Base-by-base conservation (phyloP, 2,797 vertebrate genomes). In the Salmo trutta region DNA sequence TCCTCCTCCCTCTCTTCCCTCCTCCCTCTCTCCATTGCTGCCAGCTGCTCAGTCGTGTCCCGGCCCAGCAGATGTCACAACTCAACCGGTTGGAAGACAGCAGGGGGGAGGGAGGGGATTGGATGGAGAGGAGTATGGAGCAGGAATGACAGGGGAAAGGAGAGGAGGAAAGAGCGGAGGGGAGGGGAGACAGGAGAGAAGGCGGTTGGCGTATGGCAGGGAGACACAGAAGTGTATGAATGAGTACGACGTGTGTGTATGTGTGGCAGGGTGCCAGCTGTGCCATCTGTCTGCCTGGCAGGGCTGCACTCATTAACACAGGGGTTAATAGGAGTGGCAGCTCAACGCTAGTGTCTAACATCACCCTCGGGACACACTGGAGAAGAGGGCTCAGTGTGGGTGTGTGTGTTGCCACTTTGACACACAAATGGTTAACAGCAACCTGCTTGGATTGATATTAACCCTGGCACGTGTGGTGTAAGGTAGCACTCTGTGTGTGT, bases 291-390 rank as follows among this genome's bases (percentile, higher is more conserved):
- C 95, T 88, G 93, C 95, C 97, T 99, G 97, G 98, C 98, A 97
- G 98, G 75, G 95, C 96, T 96, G 93, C 95, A 96, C 97, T 98
- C 98, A 99, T 99, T 99, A 99, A 99, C 97, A 97, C 95, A 94
- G 95, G 96, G 98, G 98, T 99, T 99, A 99, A 99, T 99, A 98
- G 97, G 97, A 97, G 96, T 99, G 97, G 97, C 97, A 97, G 96
- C 97, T 96, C 96, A 96, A 96, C 95, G 95, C 95, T 95, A 96
- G 97, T 97, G 96, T 98, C 96, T 97, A 97, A 99, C 98, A 99
- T 97, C 95, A 96, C 98, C 97, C 98, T 94, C 93, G 98, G 97
- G 98, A 98, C 94, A 91, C 79, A 84, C 90, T 93, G 94, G 96
- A 98, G 96, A 94, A 90, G 90, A 92, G 92, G 90, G 91, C 94